Conservation (phyloP, 2,888 invertebrate species). For the Eudemis profundana region DNA sequence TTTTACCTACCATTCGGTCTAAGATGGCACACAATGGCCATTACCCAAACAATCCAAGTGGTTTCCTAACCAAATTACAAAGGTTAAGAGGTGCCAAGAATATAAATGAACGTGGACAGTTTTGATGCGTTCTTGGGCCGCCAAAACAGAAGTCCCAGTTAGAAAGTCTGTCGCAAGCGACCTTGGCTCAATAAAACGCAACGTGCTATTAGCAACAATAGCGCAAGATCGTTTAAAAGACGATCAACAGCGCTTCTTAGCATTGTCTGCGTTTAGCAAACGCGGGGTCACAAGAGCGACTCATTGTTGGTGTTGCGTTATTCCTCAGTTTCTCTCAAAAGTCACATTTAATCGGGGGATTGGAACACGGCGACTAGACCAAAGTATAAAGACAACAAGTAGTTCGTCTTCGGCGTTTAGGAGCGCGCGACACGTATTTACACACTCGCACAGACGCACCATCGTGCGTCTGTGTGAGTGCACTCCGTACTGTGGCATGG, state of each 20-base stretch:
- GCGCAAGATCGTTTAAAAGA: constrained; percentile 82
- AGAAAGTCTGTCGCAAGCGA: constrained; percentile 80
- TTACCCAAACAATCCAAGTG: constrained; percentile 56
- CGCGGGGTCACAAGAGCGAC: constrained; percentile 69
- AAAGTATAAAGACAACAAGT: too few species aligned
- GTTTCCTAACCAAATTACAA: constrained; percentile 71
- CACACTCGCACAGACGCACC: too few species aligned
- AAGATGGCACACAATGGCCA: constrained; percentile 58
- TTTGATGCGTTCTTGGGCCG: constrained; percentile 60
- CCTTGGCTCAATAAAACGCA: constrained; percentile 79
- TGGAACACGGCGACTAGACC: too few species aligned
- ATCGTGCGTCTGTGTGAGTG: too few species aligned
- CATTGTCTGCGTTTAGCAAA: constrained; percentile 76
- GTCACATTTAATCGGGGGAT: constrained; percentile 71
- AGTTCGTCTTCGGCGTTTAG: too few species aligned
- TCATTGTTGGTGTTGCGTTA: constrained; percentile 72
- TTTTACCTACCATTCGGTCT: constrained; percentile 19
- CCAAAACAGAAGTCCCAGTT: constrained; percentile 68
- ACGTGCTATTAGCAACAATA: constrained; percentile 75
- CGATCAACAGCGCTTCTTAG: constrained; percentile 78
- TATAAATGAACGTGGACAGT: constrained; percentile 67
- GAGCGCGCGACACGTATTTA: too few species aligned
- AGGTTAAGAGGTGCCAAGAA: constrained; percentile 77
- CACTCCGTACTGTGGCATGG: too few species aligned
- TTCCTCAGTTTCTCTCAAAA: constrained; percentile 70